Percentiles rank a stretch among this genome's conserved stretches.
These are phyloP conservation scores for Cerceris ruficornis DNA, from an alignment of 2,888 invertebrate species.

Conservation along the genomic window DNA sequence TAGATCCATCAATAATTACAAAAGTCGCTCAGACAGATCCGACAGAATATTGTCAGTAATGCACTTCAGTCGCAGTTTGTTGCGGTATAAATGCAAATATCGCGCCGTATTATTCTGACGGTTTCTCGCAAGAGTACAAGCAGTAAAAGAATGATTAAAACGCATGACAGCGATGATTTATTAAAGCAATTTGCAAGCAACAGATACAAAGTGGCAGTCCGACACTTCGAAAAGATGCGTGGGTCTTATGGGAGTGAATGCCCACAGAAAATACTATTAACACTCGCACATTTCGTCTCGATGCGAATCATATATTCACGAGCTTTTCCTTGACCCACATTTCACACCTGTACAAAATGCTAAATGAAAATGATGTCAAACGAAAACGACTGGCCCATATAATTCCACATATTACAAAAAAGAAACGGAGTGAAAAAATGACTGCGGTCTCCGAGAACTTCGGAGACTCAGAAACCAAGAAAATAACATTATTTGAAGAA, in stretches of 20 bases:
- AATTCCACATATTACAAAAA: not conserved
- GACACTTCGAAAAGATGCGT: conserved; percentile 10
- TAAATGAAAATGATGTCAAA: not conserved
- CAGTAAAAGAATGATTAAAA: too few relatives aligned
- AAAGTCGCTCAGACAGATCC: too few relatives aligned
- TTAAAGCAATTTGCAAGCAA: not conserved
- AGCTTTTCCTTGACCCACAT: conserved; percentile 56
- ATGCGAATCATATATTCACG: not conserved
- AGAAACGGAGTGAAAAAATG: not conserved
- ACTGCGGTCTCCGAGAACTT: not conserved
- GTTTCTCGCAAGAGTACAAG: too few relatives aligned
- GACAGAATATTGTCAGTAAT: too few relatives aligned
- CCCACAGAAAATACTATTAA: conserved; percentile 7
- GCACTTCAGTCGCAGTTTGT: too few relatives aligned
- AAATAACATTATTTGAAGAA: not conserved
- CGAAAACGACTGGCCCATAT: not conserved
- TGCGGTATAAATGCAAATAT: too few relatives aligned
- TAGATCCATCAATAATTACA: too few relatives aligned
- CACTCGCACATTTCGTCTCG: conserved; percentile 7
- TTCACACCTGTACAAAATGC: not conserved
- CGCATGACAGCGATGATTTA: not conserved
- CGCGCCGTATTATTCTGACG: too few relatives aligned
- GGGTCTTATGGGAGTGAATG: conserved; percentile 12
- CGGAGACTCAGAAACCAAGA: not conserved
- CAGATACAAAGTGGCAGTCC: not conserved